Percentiles rank a stretch among this genome's conserved stretches.
Evolutionary conservation across 2,113 vertebrate species (phyloP).

Genomic region (Mus pahari): DNA sequence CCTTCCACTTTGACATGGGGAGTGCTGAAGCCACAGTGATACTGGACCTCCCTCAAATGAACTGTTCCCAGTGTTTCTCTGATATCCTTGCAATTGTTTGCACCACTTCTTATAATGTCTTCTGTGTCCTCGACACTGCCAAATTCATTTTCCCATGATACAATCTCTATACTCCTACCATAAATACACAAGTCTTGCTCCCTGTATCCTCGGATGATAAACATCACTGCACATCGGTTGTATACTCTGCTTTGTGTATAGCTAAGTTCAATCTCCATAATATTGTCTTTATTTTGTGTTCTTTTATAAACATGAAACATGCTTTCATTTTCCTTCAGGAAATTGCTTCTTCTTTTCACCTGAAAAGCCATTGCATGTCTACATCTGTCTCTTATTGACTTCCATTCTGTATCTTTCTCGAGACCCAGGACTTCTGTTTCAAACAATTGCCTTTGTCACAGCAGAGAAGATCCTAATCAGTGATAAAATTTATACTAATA

Average conservation of each 20-base stretch:
- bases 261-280: not conserved
- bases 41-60: not conserved
- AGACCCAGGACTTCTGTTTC: not conserved
- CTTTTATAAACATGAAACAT: not conserved
- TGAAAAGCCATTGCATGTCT: not conserved
- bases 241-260: not conserved
- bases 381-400: not conserved
- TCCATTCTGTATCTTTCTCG: not conserved
- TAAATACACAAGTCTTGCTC: not conserved
- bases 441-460: not conserved
- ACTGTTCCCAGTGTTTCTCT: not conserved
- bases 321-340: slow-evolving; percentile 7
- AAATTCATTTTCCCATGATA: not conserved
- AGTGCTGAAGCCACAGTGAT: not conserved
- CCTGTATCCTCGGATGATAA: not conserved
- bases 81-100: not conserved
- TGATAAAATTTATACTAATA: slow-evolving; percentile 27
- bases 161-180: not conserved
- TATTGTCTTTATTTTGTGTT: not conserved
- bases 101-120: not conserved
- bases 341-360: not conserved
- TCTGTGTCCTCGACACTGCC: not conserved
- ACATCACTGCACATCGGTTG: not conserved
- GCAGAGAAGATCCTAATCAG: not conserved
- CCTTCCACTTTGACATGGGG: not conserved